Evolutionary conservation across 2,797 vertebrate species (phyloP).

Genomic region (Karalla daura): DNA sequence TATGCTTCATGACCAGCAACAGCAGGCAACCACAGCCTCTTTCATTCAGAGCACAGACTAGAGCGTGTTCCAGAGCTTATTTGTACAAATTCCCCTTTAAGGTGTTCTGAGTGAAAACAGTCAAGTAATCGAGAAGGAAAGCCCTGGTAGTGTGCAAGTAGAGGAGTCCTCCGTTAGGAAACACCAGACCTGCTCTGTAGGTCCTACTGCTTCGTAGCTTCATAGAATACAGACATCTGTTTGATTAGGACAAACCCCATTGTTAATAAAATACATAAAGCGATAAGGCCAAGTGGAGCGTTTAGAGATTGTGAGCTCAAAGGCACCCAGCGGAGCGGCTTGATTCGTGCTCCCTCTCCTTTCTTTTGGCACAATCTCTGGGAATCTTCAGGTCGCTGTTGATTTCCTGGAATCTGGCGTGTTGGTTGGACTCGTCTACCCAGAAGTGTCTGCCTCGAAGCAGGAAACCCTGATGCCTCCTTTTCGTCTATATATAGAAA

Average conservation of each 20-base stretch:
- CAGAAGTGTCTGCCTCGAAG: conserved; percentile 47
- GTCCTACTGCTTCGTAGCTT: conserved; percentile 55
- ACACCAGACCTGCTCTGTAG: conserved; percentile 46
- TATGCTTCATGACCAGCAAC: conserved; percentile 15
- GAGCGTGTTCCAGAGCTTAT: conserved; percentile 50
- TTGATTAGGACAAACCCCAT: conserved; percentile 52
- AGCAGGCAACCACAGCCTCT: conserved; percentile 15
- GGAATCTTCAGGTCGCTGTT: conserved; percentile 44
- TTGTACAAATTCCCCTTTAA: conserved; percentile 59
- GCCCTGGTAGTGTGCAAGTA: conserved; percentile 68
- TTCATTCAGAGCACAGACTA: conserved; percentile 34
- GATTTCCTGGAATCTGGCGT: conserved; percentile 46
- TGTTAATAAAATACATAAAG: conserved; percentile 64
- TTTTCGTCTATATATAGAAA: conserved; percentile 63
- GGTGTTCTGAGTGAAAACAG: conserved; percentile 60
- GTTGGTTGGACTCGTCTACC: conserved; percentile 40
- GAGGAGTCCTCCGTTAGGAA: conserved; percentile 52
- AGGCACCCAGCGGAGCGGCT: conserved; percentile 73
- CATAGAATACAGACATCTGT: conserved; percentile 57
- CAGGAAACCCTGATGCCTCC: conserved; percentile 56
- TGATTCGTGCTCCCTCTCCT: conserved; percentile 49
- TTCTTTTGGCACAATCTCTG: conserved; percentile 77
- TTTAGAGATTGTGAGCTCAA: conserved; percentile 62
- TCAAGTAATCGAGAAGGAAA: conserved; percentile 68
- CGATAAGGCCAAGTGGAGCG: conserved; percentile 62